phyloP scores from a whole-genome alignment of 1,140 invertebrate species.

The Manduca sexta region DNA sequence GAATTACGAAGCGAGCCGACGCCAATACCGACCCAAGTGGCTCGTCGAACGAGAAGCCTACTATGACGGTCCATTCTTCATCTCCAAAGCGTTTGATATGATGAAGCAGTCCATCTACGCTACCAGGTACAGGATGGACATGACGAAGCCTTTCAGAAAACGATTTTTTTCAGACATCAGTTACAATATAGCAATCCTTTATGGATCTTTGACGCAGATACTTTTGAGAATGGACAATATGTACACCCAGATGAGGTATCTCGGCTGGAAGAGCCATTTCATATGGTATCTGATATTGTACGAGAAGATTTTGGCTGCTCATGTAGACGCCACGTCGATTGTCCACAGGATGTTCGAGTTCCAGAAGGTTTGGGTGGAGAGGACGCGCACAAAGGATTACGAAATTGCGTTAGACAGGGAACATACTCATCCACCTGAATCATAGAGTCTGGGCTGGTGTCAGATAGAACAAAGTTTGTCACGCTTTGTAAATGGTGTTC shows the following conservation, averaged over 20 bases:
- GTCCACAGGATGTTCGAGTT: constrained; percentile 23
- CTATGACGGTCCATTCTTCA: constrained; percentile 2
- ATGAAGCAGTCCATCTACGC: constrained; percentile 39
- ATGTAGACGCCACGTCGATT: constrained; percentile 19
- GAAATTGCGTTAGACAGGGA: no score
- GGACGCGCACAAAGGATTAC: no score
- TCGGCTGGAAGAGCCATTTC: constrained; percentile 13
- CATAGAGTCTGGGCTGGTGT: no score
- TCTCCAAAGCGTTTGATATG: constrained; percentile 21
- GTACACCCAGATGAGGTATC: constrained; percentile 15
- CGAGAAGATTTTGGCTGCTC: constrained; percentile 24
- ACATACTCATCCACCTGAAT: no score
- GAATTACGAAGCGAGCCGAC: constrained; percentile 1
- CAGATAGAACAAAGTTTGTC: no score
- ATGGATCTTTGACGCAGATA: constrained; percentile 27
- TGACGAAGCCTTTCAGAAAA: constrained; percentile 18
- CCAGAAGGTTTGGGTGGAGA: not conserved
- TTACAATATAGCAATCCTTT: constrained; percentile 27
- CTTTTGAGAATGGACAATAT: constrained; percentile 30
- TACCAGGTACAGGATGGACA: constrained; percentile 23
- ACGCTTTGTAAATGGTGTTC: no score
- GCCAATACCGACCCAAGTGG: not conserved
- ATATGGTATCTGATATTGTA: constrained; percentile 30
- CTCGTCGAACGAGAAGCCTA: not conserved
- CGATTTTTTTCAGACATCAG: constrained; percentile 7